Conservation (phyloP, 2,113 vertebrate species). For the Penelope pileata region DNA sequence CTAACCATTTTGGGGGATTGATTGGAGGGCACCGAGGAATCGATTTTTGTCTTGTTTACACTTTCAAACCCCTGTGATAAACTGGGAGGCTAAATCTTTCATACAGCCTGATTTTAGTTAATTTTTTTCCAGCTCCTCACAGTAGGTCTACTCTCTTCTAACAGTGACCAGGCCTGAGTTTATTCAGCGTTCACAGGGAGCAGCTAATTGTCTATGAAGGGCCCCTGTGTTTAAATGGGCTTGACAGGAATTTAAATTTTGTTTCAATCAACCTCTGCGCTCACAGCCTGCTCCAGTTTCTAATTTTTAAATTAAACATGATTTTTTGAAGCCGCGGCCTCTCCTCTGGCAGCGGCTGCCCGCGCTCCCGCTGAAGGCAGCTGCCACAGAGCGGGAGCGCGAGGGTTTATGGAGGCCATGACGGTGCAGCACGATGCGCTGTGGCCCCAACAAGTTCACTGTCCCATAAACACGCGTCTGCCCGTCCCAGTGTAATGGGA, state of each 20-base stretch:
- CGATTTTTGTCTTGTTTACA: conserved; percentile 97
- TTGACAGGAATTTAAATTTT: conserved; percentile 87
- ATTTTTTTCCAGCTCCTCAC: conserved; percentile 77
- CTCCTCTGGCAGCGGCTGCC: conserved; percentile 36
- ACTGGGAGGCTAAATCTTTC: conserved; percentile 80
- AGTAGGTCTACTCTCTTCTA: conserved; percentile 70
- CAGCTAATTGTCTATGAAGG: conserved; percentile 87
- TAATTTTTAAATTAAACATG: conserved; percentile 86
- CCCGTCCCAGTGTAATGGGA: not conserved
- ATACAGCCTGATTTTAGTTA: conserved; percentile 80
- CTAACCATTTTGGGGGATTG: conserved; percentile 83
- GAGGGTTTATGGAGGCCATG: not conserved
- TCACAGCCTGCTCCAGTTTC: conserved; percentile 84
- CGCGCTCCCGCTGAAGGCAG: not conserved
- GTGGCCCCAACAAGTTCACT: not conserved
- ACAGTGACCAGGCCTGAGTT: conserved; percentile 80
- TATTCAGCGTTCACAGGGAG: conserved; percentile 81
- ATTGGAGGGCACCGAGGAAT: conserved; percentile 86
- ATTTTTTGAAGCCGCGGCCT: conserved; percentile 47
- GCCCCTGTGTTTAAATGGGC: conserved; percentile 85
- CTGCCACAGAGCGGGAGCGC: not conserved
- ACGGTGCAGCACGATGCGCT: not conserved
- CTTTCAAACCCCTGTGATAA: conserved; percentile 84
- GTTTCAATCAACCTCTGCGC: conserved; percentile 85
- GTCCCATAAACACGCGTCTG: not conserved